Conservation (phyloP, 2,113 vertebrate species). For the Periophthalmodon schlosseri region DNA sequence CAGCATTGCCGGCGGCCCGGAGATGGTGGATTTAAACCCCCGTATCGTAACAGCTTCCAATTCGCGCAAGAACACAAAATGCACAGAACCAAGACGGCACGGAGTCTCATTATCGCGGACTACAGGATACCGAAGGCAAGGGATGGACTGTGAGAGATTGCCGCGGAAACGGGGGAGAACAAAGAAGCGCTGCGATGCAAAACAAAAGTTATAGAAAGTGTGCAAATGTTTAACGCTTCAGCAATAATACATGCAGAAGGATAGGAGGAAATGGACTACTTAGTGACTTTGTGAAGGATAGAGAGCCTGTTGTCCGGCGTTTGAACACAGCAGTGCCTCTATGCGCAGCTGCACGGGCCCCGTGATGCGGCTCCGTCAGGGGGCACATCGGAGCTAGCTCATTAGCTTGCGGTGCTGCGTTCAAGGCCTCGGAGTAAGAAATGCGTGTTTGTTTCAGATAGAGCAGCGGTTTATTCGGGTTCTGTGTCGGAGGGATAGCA, state of each 20-base stretch:
- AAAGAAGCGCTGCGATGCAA: conserved; percentile 9
- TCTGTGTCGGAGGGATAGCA: conserved; percentile 29
- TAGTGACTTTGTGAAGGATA: conserved; percentile 39
- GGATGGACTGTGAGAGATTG: conserved; percentile 26
- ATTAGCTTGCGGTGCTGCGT: not conserved
- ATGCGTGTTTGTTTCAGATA: conserved; percentile 38
- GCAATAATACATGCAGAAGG: conserved; percentile 11
- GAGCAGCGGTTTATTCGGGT: conserved; percentile 11
- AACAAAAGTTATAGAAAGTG: conserved; percentile 5
- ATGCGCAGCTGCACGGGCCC: conserved; percentile 66
- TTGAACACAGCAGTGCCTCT: conserved; percentile 60
- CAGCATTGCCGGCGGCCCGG: conserved; percentile 40
- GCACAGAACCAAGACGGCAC: conserved; percentile 49
- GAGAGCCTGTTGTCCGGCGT: conserved; percentile 56
- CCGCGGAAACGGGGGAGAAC: conserved; percentile 13
- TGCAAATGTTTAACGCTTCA: conserved; percentile 19
- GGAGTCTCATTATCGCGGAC: conserved; percentile 52
- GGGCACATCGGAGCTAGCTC: conserved; percentile 17
- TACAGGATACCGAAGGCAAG: conserved; percentile 30
- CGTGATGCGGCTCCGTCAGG: conserved; percentile 43
- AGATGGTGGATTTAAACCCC: conserved; percentile 54
- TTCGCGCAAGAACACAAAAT: conserved; percentile 35
- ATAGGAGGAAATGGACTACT: conserved; percentile 33
- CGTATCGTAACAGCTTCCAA: conserved; percentile 26
- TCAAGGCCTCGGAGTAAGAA: not conserved